Conservation (phyloP, 2,888 invertebrate species). For the Caenorhabditis sp. region DNA sequence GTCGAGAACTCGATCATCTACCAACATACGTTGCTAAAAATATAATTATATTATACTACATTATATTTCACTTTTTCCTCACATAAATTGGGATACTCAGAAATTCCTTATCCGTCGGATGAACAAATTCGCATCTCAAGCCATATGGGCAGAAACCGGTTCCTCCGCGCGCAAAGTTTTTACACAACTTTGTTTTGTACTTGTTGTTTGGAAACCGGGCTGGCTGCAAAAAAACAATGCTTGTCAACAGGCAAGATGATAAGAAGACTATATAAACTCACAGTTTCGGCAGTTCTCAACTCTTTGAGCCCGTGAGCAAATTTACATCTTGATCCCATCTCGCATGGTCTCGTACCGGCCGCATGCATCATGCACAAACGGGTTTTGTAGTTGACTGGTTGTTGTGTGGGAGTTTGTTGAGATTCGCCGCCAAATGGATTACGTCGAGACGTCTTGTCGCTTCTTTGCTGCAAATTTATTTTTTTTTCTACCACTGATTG, state of each 20-base stretch:
- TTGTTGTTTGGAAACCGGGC: constrained; percentile 46
- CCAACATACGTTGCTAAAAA: constrained; percentile 28
- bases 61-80: no score
- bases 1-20: constrained; percentile 15
- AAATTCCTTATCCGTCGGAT: constrained; percentile 49
- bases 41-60: no score
- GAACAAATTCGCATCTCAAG: constrained; percentile 51
- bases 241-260: neutral
- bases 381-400: constrained; percentile 50
- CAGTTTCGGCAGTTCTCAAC: constrained; percentile 34
- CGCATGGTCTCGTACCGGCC: constrained; percentile 38
- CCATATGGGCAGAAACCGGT: constrained; percentile 50
- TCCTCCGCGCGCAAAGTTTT: constrained; percentile 49
- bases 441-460: constrained; percentile 23
- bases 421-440: constrained; percentile 3
- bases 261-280: no score
- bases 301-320: constrained; percentile 54
- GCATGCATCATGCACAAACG: constrained; percentile 49
- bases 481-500: no score
- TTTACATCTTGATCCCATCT: constrained; percentile 48
- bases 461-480: constrained; percentile 9
- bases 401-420: constrained; percentile 2
- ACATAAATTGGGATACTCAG: constrained; percentile 27
- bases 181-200: constrained; percentile 57
- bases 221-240: constrained; percentile 23